phyloP scores from a whole-genome alignment of 2,888 invertebrate genomes.

The Entomobrya multifasciata region DNA sequence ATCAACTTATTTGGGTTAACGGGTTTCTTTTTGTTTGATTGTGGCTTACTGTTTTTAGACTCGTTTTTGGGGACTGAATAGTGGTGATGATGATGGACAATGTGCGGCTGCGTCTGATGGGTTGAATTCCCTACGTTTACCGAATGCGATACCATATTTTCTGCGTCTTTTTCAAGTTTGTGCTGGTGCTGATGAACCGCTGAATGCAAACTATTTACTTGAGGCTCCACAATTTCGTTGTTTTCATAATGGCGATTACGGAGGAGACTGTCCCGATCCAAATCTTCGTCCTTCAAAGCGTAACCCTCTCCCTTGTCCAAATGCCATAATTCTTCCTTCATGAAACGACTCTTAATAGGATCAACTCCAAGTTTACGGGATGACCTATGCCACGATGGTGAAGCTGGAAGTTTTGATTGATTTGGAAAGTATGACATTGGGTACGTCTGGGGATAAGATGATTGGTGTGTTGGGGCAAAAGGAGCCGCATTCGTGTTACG shows the following conservation, averaged over 20 bases:
- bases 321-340: slow-evolving; percentile 56
- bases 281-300: slow-evolving; percentile 17
- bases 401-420: background rate
- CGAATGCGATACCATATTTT: slow-evolving; percentile 13
- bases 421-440: background rate
- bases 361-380: background rate
- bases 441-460: background rate
- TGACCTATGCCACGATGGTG: background rate
- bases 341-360: slow-evolving; percentile 24
- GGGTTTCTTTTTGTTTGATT: background rate
- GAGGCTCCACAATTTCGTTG: slow-evolving; percentile 22
- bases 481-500: background rate
- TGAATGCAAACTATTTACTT: slow-evolving; percentile 6
- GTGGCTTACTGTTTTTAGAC: background rate
- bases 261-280: slow-evolving; percentile 5
- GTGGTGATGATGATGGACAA: slow-evolving; percentile 60
- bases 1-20: background rate
- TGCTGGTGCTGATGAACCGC: background rate
- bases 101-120: background rate
- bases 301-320: slow-evolving; percentile 59
- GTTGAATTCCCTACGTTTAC: background rate
- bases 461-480: background rate
- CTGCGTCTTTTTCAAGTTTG: slow-evolving; percentile 22
- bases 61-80: too few relatives aligned
- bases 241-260: slow-evolving; percentile 18